Percentiles rank a stretch among this genome's conserved stretches.
These are phyloP conservation scores for Triplophysa rosa DNA, from an alignment of 2,113 vertebrate genomes.

Conservation along the genomic window DNA sequence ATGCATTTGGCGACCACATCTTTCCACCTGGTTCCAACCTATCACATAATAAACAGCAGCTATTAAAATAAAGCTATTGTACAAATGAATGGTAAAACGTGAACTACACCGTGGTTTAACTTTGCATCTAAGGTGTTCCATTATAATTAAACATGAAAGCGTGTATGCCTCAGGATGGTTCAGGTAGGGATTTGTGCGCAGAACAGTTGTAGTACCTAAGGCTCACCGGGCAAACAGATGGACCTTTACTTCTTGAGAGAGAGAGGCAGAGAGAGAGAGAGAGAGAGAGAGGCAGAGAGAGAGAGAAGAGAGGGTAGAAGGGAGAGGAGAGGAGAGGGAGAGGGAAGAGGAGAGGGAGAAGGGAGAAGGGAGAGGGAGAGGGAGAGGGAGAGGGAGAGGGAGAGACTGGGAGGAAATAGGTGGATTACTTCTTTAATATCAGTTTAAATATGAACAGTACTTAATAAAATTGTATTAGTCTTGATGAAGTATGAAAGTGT, in stretches of 20 bases:
- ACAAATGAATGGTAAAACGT: neutral
- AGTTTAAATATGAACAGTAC: too few species aligned
- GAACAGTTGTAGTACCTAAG: conserved; percentile 43
- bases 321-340: too few species aligned
- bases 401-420: neutral
- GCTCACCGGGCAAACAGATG: conserved; percentile 68
- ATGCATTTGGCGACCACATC: conserved; percentile 92
- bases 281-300: neutral
- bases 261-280: neutral
- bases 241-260: conserved; percentile 55
- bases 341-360: too few species aligned
- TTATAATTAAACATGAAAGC: conserved; percentile 16
- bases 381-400: neutral
- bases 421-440: too few species aligned
- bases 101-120: neutral
- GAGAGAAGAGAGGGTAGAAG: too few species aligned
- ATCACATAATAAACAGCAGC: neutral
- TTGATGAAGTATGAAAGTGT: too few species aligned
- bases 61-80: neutral
- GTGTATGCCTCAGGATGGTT: neutral
- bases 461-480: too few species aligned
- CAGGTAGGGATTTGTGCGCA: conserved; percentile 28
- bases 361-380: too few species aligned
- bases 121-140: neutral
- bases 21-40: conserved; percentile 95